These are phyloP conservation scores for Tineola bisselliella DNA, from an alignment of 2,888 invertebrate species.

Conservation along the genomic window DNA sequence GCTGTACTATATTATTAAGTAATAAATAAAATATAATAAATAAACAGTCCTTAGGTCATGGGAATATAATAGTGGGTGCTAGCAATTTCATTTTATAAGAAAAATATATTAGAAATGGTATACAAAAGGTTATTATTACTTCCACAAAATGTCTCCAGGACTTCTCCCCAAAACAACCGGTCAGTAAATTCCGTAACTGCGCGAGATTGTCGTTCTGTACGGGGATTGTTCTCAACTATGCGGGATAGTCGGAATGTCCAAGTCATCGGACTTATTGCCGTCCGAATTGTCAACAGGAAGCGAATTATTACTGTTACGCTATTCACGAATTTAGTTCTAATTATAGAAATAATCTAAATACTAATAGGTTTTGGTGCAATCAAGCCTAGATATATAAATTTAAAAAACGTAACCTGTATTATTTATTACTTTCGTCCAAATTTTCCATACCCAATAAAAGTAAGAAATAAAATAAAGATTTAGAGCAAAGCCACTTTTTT, in stretches of 20 bases:
- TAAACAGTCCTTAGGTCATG: too few relatives aligned
- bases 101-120: neutral
- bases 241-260: slow-evolving; percentile 35
- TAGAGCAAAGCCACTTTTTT: neutral
- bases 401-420: too few relatives aligned
- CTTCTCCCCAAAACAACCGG: neutral
- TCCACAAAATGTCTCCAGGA: neutral
- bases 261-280: slow-evolving; percentile 63
- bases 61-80: too few relatives aligned
- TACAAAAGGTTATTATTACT: neutral
- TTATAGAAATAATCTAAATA: too few relatives aligned
- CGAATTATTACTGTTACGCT: neutral
- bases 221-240: slow-evolving; percentile 46
- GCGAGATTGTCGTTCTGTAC: slow-evolving; percentile 45
- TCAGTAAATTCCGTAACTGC: slow-evolving; percentile 31
- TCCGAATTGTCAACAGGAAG: slow-evolving; percentile 6
- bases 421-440: too few relatives aligned
- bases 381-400: too few relatives aligned
- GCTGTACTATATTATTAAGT: too few relatives aligned
- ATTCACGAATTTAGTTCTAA: too few relatives aligned
- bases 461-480: neutral
- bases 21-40: too few relatives aligned
- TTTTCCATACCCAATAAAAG: neutral
- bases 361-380: too few relatives aligned
- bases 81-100: neutral